phyloP scores from a whole-genome alignment of 2,113 vertebrate species.

The human (Homo sapiens) region DNA sequence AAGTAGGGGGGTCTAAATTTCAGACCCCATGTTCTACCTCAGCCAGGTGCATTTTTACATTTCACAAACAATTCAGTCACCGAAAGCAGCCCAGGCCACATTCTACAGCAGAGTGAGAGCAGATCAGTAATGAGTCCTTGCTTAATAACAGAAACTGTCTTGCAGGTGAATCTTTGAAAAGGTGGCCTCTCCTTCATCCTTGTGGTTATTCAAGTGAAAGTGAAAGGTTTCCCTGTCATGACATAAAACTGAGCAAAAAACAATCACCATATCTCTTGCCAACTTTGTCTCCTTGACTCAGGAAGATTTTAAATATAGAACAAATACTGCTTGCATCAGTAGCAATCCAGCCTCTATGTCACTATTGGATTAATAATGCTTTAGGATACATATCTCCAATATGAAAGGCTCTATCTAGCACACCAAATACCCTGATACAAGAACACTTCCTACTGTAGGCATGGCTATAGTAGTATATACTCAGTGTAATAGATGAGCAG shows the following conservation, averaged over 20 bases:
- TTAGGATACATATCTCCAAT: background rate
- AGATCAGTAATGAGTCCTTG: background rate
- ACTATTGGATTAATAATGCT: background rate
- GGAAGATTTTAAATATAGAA: slow-evolving; percentile 33
- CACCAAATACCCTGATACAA: background rate
- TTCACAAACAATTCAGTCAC: background rate
- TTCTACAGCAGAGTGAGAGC: background rate
- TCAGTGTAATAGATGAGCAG: background rate
- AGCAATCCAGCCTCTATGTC: background rate
- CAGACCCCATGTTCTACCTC: background rate
- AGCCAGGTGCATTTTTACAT: background rate
- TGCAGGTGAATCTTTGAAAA: background rate
- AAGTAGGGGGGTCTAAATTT: rapidly evolving
- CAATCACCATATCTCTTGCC: background rate
- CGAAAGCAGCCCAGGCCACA: background rate
- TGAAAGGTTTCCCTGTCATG: background rate
- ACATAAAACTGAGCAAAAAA: background rate
- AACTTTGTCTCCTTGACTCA: background rate
- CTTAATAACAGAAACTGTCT: background rate
- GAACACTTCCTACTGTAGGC: background rate
- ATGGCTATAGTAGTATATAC: background rate
- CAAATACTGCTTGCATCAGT: background rate
- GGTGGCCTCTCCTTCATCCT: background rate
- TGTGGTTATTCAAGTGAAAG: slow-evolving; percentile 12
- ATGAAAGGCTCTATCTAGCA: background rate